Evolutionary conservation across 1,140 invertebrate species (phyloP).

Genomic region (Drosophila grimshawi): DNA sequence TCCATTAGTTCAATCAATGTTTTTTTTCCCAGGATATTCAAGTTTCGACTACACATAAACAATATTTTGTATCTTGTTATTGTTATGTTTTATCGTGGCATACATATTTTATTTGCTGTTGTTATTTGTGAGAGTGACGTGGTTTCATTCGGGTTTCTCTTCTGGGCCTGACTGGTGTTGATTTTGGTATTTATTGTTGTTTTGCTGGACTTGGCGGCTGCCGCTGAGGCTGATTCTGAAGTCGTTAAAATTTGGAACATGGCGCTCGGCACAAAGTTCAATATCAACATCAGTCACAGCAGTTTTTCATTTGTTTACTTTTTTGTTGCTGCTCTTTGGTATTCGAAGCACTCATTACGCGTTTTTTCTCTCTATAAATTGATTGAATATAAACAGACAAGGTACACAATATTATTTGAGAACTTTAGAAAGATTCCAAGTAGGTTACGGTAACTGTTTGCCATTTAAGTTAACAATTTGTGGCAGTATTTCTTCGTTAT

Average conservation of each 20-base stretch:
- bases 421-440: no score
- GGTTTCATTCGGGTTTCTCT: conserved; percentile 1
- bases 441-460: no score
- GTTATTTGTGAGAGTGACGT: conserved; percentile 26
- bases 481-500: no score
- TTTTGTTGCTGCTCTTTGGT: conserved; percentile 1
- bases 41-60: not conserved
- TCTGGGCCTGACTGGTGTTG: conserved; percentile 46
- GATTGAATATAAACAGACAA: not conserved
- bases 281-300: conserved; percentile 23
- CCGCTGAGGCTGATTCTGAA: conserved; percentile 9
- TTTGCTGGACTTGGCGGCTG: conserved; percentile 4
- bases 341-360: not conserved
- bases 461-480: no score
- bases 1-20: not conserved
- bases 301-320: conserved; percentile 10
- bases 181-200: conserved; percentile 52
- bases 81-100: conserved; percentile 56
- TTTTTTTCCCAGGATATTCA: conserved; percentile 1
- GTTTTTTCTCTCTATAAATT: not conserved
- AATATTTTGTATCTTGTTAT: conserved; percentile 23
- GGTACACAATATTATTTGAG: not conserved
- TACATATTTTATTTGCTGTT: conserved; percentile 50
- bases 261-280: conserved; percentile 49
- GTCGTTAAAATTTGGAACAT: conserved; percentile 67